Percentiles rank a stretch among this genome's conserved stretches.
Conservation (phyloP, 1,140 invertebrate species). For the Eupristina koningsbergeri region DNA sequence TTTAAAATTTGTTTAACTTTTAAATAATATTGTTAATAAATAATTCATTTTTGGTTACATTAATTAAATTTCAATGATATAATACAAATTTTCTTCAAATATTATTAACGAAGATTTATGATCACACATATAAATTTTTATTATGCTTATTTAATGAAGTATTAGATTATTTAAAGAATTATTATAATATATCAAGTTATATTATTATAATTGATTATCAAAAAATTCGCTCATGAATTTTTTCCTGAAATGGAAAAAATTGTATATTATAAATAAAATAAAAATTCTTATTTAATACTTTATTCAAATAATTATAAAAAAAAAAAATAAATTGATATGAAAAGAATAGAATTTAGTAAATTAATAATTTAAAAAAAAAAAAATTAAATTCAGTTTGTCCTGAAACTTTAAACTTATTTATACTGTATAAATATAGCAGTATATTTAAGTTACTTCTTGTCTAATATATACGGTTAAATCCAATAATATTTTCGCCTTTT, state of each 20-base stretch:
- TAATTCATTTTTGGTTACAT: no score
- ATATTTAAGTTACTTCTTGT: slow-evolving; percentile 52
- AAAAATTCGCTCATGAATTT: no score
- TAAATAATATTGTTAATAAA: no score
- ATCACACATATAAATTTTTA: no score
- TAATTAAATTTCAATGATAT: no score
- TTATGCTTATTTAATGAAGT: no score
- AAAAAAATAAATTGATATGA: background rate
- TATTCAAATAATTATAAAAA: background rate
- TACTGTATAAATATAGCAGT: slow-evolving; percentile 44
- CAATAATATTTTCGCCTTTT: slow-evolving; percentile 37
- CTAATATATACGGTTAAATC: slow-evolving; percentile 54
- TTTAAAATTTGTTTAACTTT: no score
- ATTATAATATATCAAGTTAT: no score
- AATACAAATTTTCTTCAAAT: no score
- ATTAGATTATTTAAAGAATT: no score
- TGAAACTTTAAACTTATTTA: slow-evolving; percentile 43
- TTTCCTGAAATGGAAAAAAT: no score
- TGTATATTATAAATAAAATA: background rate
- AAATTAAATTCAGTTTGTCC: slow-evolving; percentile 30
- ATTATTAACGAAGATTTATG: background rate
- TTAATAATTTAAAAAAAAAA: background rate
- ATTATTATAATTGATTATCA: no score
- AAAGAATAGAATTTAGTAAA: background rate
- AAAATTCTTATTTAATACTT: background rate